Conservation (phyloP, 2,888 invertebrate genomes). For the Polymixis flavicincta region DNA sequence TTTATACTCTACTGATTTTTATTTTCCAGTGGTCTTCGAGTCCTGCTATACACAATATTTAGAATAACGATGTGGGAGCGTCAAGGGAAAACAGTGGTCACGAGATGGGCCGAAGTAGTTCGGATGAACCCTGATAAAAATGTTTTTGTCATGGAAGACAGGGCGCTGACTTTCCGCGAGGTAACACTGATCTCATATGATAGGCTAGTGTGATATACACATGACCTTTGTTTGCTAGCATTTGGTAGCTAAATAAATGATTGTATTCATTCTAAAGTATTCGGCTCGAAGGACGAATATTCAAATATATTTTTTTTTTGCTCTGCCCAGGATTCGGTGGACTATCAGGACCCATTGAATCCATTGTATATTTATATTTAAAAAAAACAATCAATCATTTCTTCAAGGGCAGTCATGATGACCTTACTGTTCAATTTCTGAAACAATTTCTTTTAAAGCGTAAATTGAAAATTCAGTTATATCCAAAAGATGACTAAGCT, state of each 20-base stretch:
- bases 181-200: slow-evolving; percentile 76
- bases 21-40: slow-evolving; percentile 88
- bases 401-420: too few relatives aligned
- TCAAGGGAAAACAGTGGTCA: slow-evolving; percentile 89
- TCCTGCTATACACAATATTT: slow-evolving; percentile 89
- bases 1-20: neutral
- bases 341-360: neutral
- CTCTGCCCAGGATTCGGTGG: neutral
- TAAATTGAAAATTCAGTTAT: neutral
- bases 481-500: neutral
- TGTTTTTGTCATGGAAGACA: slow-evolving; percentile 93
- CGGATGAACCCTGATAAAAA: slow-evolving; percentile 91
- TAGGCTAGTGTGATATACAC: slow-evolving; percentile 8
- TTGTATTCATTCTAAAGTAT: neutral
- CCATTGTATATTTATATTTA: too few relatives aligned
- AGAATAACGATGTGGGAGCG: slow-evolving; percentile 89
- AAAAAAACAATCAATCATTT: too few relatives aligned
- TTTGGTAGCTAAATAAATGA: neutral
- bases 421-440: too few relatives aligned
- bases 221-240: neutral
- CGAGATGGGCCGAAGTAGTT: slow-evolving; percentile 89
- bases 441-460: neutral
- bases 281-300: slow-evolving; percentile 8
- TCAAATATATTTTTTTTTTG: neutral
- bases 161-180: slow-evolving; percentile 92